Evolutionary conservation across 2,888 invertebrate species (phyloP), one percentile per base, ranked within the genome.

Genomic region (Aporophyla lueneburgensis): DNA sequence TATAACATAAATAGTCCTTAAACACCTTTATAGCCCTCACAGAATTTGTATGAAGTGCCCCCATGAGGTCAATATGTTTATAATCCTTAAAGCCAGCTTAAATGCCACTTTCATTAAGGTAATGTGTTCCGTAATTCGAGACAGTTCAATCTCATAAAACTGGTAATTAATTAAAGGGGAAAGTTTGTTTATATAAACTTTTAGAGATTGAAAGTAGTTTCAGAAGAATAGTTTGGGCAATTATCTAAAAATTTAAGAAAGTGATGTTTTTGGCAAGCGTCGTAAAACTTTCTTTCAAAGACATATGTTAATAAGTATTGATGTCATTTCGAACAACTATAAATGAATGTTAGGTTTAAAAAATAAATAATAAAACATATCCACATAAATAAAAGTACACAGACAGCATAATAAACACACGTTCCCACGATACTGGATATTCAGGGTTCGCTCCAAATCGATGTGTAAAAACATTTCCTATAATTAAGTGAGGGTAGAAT

Each of bases 1-100:
- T 91, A 90, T 69, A 80, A 81, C 81, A 83, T 87, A 87, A 88
- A 89, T 84, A 87, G 80, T 68, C 78, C 80, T 86, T 84, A 86
- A 87, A 82, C 78, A 85, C 79, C 76, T 83, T 86, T 85, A 88
- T 79, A 76, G 80, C 70, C 71, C 33, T 76, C 69, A 75, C 70
- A 74, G 71, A 81, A 78, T 81, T 83, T 80, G 74, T 73, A 69
- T 80, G 46, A 80, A 83, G 74, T 65, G 74, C 69, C 46, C 81
- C 65, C 77, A 7, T 33, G 85, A 68, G 87, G 54, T 80, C 63
- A 75, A 84, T 83, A 80, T 76, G 73, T 81, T 80, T 69, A 72
- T 77, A 74, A 77, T 75, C 77, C 58, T 76, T 58, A 65, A 71
- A 71, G 54, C 53, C 5, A 0, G 49, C 59, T 76, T 65, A 24